Conservation (phyloP, 2,888 invertebrate species). For the Linnaemya tessellans region DNA sequence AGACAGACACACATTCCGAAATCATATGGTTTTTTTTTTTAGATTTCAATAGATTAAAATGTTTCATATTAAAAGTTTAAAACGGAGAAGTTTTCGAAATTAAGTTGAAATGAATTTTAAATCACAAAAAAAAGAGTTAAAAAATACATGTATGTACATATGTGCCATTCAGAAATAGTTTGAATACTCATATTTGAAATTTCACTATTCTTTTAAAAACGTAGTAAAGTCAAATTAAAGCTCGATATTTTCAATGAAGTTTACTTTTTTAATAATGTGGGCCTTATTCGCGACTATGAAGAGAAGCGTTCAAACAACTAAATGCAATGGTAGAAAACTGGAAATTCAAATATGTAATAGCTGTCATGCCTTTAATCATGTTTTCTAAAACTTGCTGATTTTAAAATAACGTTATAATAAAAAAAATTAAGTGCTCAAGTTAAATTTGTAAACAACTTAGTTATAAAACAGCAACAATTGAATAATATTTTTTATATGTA, state of each 20-base stretch:
- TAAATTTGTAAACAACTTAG: constrained; percentile 46
- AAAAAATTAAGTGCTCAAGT: not conserved
- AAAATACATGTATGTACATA: too few relatives aligned
- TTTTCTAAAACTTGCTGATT: not conserved
- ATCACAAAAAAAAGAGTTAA: too few relatives aligned
- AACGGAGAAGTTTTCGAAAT: not conserved
- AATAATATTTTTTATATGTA: constrained; percentile 26
- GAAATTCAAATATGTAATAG: not conserved
- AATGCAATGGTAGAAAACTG: not conserved
- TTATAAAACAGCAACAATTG: constrained; percentile 51
- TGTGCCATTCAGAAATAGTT: too few relatives aligned
- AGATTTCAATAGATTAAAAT: not conserved
- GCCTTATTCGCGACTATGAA: too few relatives aligned
- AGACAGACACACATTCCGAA: constrained; percentile 15
- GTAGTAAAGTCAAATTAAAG: too few relatives aligned
- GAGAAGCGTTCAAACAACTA: not conserved
- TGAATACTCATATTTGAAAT: too few relatives aligned
- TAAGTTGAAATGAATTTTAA: too few relatives aligned
- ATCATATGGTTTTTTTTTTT: constrained; percentile 49
- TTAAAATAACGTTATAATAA: not conserved
- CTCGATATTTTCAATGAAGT: too few relatives aligned
- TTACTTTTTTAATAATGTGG: too few relatives aligned
- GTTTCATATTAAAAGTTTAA: not conserved
- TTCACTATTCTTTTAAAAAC: too few relatives aligned
- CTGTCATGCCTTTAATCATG: not conserved